Conservation (phyloP, 2,888 invertebrate genomes). For the Sarcophaga subvicina region DNA sequence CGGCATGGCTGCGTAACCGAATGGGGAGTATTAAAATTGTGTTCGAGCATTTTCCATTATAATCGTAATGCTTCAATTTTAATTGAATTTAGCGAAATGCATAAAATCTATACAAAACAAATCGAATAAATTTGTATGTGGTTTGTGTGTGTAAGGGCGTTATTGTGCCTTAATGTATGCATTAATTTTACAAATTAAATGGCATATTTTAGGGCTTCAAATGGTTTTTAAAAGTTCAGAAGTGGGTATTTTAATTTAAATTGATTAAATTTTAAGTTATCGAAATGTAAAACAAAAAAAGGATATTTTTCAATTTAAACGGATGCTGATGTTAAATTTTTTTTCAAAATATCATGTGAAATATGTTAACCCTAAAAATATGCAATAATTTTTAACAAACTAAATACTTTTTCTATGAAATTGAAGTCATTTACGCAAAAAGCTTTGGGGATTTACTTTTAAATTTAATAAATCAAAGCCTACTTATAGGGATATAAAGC, state of each 20-base stretch:
- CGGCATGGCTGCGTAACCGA: neutral
- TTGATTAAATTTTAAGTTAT: no score
- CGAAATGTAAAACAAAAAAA: no score
- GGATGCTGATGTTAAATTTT: no score
- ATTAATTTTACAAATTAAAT: constrained; percentile 23
- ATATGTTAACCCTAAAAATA: no score
- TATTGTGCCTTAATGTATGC: neutral
- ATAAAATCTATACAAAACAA: constrained; percentile 4
- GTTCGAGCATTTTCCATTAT: constrained; percentile 5
- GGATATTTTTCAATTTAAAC: no score
- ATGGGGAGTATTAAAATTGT: neutral
- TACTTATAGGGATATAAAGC: constrained; percentile 5
- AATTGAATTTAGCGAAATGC: constrained; percentile 44
- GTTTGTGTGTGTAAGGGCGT: neutral
- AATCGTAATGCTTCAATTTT: constrained; percentile 11
- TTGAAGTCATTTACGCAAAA: neutral
- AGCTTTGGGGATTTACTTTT: neutral
- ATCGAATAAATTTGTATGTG: neutral
- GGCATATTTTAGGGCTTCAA: constrained; percentile 22
- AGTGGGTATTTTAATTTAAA: neutral
- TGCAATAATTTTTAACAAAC: no score
- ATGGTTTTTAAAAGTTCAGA: neutral
- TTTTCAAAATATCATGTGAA: no score
- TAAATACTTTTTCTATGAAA: no score
- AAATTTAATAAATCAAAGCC: constrained; percentile 20